Percentiles rank a stretch among this genome's conserved stretches.
These are phyloP conservation scores for Rattus rattus DNA, from an alignment of 2,113 vertebrate species.

Conservation along the genomic window DNA sequence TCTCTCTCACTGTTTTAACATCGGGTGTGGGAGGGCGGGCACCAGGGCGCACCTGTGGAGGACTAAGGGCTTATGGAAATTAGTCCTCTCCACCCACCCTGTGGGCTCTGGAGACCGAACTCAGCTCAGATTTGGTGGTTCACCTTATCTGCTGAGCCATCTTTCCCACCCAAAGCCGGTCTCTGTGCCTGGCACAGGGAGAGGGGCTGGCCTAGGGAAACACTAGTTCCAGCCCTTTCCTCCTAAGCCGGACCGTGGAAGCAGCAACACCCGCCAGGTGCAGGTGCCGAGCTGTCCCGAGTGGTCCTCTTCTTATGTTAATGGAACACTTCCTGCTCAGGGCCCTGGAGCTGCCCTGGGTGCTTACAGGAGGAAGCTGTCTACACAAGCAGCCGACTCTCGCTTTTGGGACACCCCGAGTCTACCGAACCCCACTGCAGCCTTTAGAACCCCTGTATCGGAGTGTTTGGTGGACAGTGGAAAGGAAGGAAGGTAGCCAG, in stretches of 20 bases:
- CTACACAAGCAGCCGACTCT: background rate
- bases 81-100: background rate
- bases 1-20: background rate
- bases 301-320: background rate
- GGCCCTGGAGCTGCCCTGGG: background rate
- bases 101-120: background rate
- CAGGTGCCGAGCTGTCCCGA: too few species aligned
- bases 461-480: background rate
- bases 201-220: background rate
- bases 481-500: background rate
- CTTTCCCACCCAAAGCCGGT: background rate
- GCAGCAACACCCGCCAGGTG: background rate
- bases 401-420: background rate
- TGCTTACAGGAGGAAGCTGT: background rate
- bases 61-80: background rate
- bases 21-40: background rate
- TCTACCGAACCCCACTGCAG: background rate
- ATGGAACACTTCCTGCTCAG: background rate
- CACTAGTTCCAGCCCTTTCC: background rate
- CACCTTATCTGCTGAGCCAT: background rate
- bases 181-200: background rate
- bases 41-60: background rate
- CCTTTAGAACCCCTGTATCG: background rate
- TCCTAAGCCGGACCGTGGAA: background rate
- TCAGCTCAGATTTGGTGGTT: too few species aligned